Evolutionary conservation across 2,888 invertebrate genomes (phyloP).

Genomic region (Spialia ferax): DNA sequence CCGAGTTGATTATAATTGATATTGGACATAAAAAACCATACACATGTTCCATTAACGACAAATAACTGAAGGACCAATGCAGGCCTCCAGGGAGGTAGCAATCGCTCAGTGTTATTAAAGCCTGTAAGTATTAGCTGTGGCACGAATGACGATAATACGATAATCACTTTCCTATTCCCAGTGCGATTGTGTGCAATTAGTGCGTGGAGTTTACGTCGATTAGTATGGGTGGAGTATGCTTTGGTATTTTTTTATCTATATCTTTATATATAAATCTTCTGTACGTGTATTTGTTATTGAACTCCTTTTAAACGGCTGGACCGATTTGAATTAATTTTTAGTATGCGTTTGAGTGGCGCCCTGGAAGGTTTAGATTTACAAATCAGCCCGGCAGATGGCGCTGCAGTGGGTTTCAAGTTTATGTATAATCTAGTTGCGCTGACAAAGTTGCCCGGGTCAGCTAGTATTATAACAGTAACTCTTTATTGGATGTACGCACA

Average conservation of each 20-base stretch:
- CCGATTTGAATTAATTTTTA: no score
- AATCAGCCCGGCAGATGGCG: no score
- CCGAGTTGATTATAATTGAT: slow-evolving; percentile 20
- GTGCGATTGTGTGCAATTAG: slow-evolving; percentile 22
- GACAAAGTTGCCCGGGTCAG: no score
- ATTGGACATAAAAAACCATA: slow-evolving; percentile 8
- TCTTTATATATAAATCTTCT: no score
- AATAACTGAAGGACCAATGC: slow-evolving; percentile 18
- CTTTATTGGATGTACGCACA: no score
- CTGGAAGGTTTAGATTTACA: no score
- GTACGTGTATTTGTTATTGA: no score
- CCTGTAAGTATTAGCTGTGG: slow-evolving; percentile 16
- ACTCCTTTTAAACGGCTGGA: no score
- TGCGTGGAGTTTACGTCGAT: not conserved
- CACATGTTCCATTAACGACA: slow-evolving; percentile 11
- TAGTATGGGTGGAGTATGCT: not conserved
- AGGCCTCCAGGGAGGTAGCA: slow-evolving; percentile 14
- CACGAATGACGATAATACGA: slow-evolving; percentile 29
- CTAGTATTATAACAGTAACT: no score
- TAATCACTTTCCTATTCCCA: slow-evolving; percentile 31
- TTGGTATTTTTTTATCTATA: not conserved
- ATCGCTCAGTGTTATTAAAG: slow-evolving; percentile 32
- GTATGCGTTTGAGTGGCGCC: no score
- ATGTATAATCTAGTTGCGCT: no score
- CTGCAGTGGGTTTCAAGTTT: no score